Conservation (phyloP, 2,888 invertebrate genomes). For the Brachyopa scutellaris region DNA sequence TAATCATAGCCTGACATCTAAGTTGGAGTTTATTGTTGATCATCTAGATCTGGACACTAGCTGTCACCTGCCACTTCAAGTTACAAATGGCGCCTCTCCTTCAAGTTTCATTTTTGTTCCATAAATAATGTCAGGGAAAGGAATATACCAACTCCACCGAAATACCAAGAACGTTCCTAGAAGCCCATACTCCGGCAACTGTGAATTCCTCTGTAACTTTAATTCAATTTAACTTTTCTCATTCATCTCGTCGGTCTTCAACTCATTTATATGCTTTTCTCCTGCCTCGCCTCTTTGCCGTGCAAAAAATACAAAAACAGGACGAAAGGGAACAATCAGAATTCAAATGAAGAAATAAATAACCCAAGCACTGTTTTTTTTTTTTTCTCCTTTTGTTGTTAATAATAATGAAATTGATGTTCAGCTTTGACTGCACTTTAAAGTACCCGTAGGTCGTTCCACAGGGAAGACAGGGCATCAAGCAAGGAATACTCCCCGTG, state of each 20-base stretch:
- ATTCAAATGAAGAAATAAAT: slow-evolving; percentile 66
- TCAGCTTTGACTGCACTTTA: slow-evolving; percentile 66
- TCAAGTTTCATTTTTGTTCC: too few species aligned
- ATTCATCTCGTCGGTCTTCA: slow-evolving; percentile 15
- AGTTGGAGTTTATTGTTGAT: too few species aligned
- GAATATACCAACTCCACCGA: too few species aligned
- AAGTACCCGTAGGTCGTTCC: slow-evolving; percentile 35
- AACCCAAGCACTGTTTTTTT: slow-evolving; percentile 35
- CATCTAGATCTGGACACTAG: too few species aligned
- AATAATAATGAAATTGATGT: slow-evolving; percentile 62
- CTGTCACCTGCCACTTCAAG: too few species aligned
- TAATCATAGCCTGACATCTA: too few species aligned
- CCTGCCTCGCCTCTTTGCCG: not conserved
- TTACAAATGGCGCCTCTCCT: too few species aligned
- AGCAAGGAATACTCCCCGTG: slow-evolving; percentile 54
- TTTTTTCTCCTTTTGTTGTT: slow-evolving; percentile 10
- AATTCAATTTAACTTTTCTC: slow-evolving; percentile 34
- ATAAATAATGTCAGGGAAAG: too few species aligned
- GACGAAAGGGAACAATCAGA: slow-evolving; percentile 36
- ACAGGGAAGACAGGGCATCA: slow-evolving; percentile 6
- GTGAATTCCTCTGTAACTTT: not conserved
- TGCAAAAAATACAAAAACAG: not conserved
- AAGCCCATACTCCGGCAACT: too few species aligned
- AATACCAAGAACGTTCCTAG: not conserved
- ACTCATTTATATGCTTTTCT: not conserved